Evolutionary conservation across 2,797 vertebrate genomes (phyloP).

Genomic region (Karalla daura): DNA sequence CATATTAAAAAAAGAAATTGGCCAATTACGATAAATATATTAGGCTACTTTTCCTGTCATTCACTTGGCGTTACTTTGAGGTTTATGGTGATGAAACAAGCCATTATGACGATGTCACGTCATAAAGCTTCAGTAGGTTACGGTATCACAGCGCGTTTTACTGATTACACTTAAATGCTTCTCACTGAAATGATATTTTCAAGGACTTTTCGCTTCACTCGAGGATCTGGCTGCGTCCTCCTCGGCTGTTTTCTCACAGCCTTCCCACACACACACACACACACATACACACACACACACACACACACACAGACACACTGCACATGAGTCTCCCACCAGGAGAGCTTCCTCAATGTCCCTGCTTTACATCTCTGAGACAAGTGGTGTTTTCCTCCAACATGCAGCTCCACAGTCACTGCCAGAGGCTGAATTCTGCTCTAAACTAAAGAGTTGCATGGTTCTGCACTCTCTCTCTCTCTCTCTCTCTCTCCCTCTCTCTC

Average conservation of each 20-base stretch:
- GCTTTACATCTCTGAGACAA: constrained; percentile 19
- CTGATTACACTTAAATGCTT: neutral
- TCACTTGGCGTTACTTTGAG: no score
- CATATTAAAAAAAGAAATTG: no score
- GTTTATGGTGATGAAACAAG: no score
- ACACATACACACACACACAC: no score
- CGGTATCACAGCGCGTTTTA: neutral
- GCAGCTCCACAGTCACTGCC: constrained; percentile 18
- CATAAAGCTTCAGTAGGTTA: no score
- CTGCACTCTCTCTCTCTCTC: neutral
- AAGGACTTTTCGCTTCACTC: neutral
- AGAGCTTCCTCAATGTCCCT: constrained; percentile 7
- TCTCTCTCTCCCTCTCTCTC: neutral
- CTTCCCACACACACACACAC: neutral
- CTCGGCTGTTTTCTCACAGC: neutral
- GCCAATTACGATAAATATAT: no score
- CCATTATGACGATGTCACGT: no score
- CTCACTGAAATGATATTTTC: neutral
- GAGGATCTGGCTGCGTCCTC: neutral
- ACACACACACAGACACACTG: no score
- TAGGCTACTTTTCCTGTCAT: no score
- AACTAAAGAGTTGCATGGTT: constrained; percentile 13
- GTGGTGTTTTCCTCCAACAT: constrained; percentile 21
- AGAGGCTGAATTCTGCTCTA: constrained; percentile 30
- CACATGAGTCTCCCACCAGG: constrained; percentile 16